phyloP scores from a whole-genome alignment of 2,888 invertebrate genomes.

The Ochropleura plecta region DNA sequence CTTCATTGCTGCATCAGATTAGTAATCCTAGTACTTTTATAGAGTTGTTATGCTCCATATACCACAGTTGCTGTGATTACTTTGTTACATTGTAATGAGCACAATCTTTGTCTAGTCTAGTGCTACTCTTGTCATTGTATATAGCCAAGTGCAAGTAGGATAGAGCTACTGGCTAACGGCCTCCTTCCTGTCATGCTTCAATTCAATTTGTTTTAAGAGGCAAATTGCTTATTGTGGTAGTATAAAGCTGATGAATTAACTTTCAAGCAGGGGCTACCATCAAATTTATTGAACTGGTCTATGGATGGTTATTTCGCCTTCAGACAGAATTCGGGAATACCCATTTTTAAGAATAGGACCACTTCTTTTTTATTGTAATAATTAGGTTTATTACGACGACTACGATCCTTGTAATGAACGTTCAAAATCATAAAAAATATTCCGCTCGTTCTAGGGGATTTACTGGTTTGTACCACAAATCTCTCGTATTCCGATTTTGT shows the following conservation, averaged over 20 bases:
- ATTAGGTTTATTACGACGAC: no score
- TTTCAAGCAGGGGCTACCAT: background rate
- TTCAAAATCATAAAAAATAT: background rate
- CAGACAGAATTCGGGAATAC: background rate
- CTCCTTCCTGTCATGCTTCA: constrained; percentile 35
- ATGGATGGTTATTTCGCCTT: background rate
- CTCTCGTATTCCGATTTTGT: constrained; percentile 8
- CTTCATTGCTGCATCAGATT: constrained; percentile 31
- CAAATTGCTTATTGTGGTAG: constrained; percentile 27
- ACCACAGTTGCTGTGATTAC: constrained; percentile 25
- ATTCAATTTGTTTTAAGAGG: constrained; percentile 27
- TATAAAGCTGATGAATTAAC: background rate
- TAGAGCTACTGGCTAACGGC: constrained; percentile 16
- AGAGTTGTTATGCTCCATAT: constrained; percentile 34
- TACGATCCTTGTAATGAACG: no score
- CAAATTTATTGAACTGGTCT: background rate
- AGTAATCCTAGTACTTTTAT: constrained; percentile 42
- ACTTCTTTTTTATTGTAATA: no score
- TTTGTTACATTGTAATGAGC: constrained; percentile 47
- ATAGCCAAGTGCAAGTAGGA: constrained; percentile 28
- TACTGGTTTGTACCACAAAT: constrained; percentile 5
- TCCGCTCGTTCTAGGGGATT: no score
- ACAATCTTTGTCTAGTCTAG: constrained; percentile 8
- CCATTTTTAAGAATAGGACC: no score
- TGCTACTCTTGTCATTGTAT: constrained; percentile 19